Evolutionary conservation across 1,140 invertebrate species (phyloP).

Genomic region (Drosophila erecta): DNA sequence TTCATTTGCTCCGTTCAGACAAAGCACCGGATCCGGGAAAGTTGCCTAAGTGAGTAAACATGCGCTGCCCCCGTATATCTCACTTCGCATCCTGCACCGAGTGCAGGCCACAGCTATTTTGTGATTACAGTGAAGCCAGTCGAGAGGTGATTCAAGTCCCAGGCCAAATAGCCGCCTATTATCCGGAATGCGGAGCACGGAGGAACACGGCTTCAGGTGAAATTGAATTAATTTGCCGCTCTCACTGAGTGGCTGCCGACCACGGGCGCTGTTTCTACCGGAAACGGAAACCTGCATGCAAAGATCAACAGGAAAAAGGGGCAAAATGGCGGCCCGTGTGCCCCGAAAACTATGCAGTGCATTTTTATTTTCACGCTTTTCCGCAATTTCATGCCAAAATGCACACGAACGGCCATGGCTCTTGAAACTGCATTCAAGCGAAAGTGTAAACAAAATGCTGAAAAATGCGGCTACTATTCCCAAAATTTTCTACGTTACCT

Average conservation of each 20-base stretch:
- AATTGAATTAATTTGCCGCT: constrained; percentile 72
- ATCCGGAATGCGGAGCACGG: constrained; percentile 41
- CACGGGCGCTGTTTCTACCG: constrained; percentile 2
- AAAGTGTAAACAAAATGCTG: constrained; percentile 36
- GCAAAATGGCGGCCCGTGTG: constrained; percentile 11
- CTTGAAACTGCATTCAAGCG: constrained; percentile 34
- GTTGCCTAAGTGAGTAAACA: constrained; percentile 74
- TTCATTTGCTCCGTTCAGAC: constrained; percentile 57
- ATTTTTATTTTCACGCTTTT: constrained; percentile 41
- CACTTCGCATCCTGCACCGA: not conserved
- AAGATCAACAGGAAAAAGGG: constrained; percentile 33
- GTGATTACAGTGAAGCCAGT: constrained; percentile 31
- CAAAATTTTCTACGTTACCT: not conserved
- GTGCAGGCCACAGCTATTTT: constrained; percentile 14
- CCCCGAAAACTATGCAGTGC: constrained; percentile 35
- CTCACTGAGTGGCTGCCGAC: constrained; percentile 14
- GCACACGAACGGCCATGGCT: not conserved
- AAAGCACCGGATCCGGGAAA: constrained; percentile 23
- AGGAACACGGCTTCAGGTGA: constrained; percentile 28
- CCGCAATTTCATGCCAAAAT: constrained; percentile 12
- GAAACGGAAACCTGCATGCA: constrained; percentile 20
- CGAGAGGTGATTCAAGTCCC: constrained; percentile 22
- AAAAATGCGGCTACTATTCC: constrained; percentile 15
- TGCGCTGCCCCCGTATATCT: constrained; percentile 2
- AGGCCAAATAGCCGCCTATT: constrained; percentile 33